Percentiles rank a stretch among this genome's conserved stretches.
These are phyloP conservation scores for Felis catus DNA, from an alignment of 2,113 vertebrate genomes.

Conservation along the genomic window F.catus_Fca126_mat1.0 CM031414.1:22091001-22091500, in stretches of 20 bases:
- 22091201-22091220: neutral
- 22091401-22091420: conserved; percentile 48
- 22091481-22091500: conserved; percentile 43
- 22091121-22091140: neutral
- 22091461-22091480: neutral
- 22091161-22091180: neutral
- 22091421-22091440: conserved; percentile 33
- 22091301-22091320: neutral
- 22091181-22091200: neutral
- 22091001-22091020: neutral
- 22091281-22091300: neutral
- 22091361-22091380: conserved; percentile 52
- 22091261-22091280: neutral
- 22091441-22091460: conserved; percentile 48
- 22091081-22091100: neutral
- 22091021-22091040: neutral
- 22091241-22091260: neutral
- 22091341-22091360: neutral
- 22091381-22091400: conserved; percentile 55
- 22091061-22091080: neutral
- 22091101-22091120: neutral
- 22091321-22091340: neutral
- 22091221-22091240: neutral
- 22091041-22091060: neutral
- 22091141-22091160: neutral